A percentile compares a stretch with the other conserved stretches of the same genome.
phyloP scores from a whole-genome alignment of 2,888 invertebrate species.

The Epinotia brunnichana region DNA sequence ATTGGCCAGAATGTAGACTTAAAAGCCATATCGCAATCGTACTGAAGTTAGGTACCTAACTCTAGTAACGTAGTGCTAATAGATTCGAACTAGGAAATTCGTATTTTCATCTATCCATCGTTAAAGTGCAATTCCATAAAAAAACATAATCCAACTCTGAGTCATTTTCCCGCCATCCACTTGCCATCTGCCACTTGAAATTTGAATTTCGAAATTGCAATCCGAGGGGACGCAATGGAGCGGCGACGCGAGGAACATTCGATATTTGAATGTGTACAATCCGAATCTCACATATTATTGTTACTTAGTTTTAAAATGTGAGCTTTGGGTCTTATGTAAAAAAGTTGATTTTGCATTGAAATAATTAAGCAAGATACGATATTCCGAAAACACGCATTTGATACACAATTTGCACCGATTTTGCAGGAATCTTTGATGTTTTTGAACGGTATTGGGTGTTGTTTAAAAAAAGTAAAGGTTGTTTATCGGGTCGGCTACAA shows the following conservation, averaged over 20 bases:
- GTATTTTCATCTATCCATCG: conserved; percentile 15
- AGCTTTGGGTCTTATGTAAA: not conserved
- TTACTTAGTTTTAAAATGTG: not conserved
- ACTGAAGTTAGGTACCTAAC: not conserved
- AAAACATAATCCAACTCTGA: conserved; percentile 30
- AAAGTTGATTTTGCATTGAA: conserved; percentile 3
- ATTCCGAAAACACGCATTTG: conserved; percentile 6
- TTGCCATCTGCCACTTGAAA: conserved; percentile 44
- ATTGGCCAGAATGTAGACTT: too few relatives aligned
- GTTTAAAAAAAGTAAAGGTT: conserved; percentile 25
- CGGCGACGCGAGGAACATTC: conserved; percentile 41
- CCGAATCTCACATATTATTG: not conserved
- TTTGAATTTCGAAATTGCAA: conserved; percentile 40
- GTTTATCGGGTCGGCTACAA: conserved; percentile 25
- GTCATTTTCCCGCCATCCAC: conserved; percentile 40
- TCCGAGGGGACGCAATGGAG: conserved; percentile 36
- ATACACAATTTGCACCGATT: conserved; percentile 44
- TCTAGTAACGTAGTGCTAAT: not conserved
- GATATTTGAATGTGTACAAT: conserved; percentile 18
- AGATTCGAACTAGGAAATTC: not conserved
- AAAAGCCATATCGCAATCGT: not conserved
- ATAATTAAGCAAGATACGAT: not conserved
- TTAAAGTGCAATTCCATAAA: conserved; percentile 32
- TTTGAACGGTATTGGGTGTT: conserved; percentile 33
- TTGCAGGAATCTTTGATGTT: conserved; percentile 42